A percentile compares a stretch with the other conserved stretches of the same genome.
These are phyloP conservation scores for Aphidius ervi DNA, from an alignment of 1,140 invertebrate genomes.

Conservation along the genomic window DNA sequence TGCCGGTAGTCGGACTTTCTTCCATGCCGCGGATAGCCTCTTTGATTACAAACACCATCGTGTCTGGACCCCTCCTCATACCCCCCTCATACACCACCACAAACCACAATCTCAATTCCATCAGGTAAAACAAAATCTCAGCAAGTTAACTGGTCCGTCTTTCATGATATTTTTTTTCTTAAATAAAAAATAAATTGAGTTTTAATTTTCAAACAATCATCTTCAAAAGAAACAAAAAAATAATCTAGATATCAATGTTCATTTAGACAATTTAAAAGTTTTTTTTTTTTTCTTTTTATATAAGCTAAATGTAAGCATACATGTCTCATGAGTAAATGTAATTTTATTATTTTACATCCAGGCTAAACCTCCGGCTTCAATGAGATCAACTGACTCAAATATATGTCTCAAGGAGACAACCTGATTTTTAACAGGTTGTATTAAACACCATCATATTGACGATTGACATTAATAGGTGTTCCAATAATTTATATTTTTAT, in stretches of 20 bases:
- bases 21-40: slow-evolving; percentile 34
- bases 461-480: background rate
- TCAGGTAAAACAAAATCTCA: too few relatives aligned
- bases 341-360: too few relatives aligned
- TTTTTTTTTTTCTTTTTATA: too few relatives aligned
- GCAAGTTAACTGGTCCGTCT: too few relatives aligned
- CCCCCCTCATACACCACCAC: background rate
- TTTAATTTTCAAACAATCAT: too few relatives aligned
- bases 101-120: too few relatives aligned
- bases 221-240: too few relatives aligned
- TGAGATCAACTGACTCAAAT: too few relatives aligned
- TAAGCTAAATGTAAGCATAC: background rate
- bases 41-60: slow-evolving; percentile 42
- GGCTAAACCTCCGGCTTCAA: background rate
- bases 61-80: background rate
- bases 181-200: too few relatives aligned
- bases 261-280: too few relatives aligned
- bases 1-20: slow-evolving; percentile 41
- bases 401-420: background rate
- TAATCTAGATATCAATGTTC: too few relatives aligned
- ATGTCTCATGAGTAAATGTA: background rate
- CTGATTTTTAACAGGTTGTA: slow-evolving; percentile 4
- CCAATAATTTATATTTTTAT: slow-evolving; percentile 5
- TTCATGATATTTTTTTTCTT: too few relatives aligned
- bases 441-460: background rate